Conservation (phyloP, 2,888 invertebrate genomes). For the Cinara cedri region DNA sequence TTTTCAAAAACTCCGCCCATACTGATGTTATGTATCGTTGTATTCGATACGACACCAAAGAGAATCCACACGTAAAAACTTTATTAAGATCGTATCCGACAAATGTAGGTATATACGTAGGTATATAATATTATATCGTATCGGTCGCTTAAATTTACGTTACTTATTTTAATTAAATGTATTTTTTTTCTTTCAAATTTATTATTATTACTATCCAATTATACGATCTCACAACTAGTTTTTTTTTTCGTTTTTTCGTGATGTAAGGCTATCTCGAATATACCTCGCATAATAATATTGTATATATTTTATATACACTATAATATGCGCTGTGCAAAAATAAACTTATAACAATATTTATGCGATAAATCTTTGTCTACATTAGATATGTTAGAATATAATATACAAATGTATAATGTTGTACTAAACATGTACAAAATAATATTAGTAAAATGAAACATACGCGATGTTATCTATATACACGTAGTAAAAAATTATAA, state of each 20-base stretch:
- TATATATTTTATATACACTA: not conserved
- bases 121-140: not conserved
- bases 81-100: constrained; percentile 54
- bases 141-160: constrained; percentile 24
- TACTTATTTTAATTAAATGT: constrained; percentile 49
- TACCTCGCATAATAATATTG: not conserved
- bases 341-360: not conserved
- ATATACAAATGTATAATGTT: not conserved
- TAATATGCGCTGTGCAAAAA: not conserved
- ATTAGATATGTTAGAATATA: not conserved
- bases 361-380: constrained; percentile 21
- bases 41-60: constrained; percentile 45
- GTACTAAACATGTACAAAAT: too few relatives aligned
- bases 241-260: not conserved
- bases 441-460: too few relatives aligned
- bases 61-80: constrained; percentile 5
- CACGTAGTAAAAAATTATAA: too few relatives aligned
- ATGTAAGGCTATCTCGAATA: not conserved
- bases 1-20: constrained; percentile 37
- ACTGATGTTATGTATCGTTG: constrained; percentile 16
- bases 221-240: constrained; percentile 48
- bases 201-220: constrained; percentile 51
- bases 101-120: too few relatives aligned
- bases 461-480: too few relatives aligned
- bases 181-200: constrained; percentile 28